Evolutionary conservation across 2,888 invertebrate genomes (phyloP).

Genomic region (Agrenia bidenticulata): DNA sequence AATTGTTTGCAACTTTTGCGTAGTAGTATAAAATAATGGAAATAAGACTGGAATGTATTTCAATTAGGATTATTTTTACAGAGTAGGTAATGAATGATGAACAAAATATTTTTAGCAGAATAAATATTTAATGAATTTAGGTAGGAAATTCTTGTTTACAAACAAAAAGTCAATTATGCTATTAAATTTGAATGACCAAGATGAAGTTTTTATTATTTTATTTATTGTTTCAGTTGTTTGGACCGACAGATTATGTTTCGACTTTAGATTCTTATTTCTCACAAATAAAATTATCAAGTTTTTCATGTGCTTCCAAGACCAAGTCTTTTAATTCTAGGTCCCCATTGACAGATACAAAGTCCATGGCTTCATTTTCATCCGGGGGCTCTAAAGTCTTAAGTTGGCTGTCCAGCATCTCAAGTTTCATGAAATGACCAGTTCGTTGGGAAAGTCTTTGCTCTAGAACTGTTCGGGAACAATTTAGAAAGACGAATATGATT

Average conservation of each 20-base stretch:
- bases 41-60: too few relatives aligned
- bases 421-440: constrained; percentile 42
- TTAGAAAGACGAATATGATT: constrained; percentile 30
- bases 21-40: too few relatives aligned
- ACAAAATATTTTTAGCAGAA: too few relatives aligned
- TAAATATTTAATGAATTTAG: too few relatives aligned
- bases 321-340: constrained; percentile 17
- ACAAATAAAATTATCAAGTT: constrained; percentile 9
- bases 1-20: too few relatives aligned
- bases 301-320: constrained; percentile 17
- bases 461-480: constrained; percentile 33
- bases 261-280: neutral
- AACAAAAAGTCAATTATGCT: too few relatives aligned
- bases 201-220: too few relatives aligned
- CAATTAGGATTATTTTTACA: too few relatives aligned
- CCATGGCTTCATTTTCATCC: neutral
- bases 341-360: constrained; percentile 28
- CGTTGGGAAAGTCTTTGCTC: constrained; percentile 26
- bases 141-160: too few relatives aligned
- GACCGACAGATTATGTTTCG: neutral
- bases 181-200: too few relatives aligned
- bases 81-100: too few relatives aligned
- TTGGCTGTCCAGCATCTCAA: constrained; percentile 36
- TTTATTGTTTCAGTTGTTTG: too few relatives aligned
- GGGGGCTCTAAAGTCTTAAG: constrained; percentile 34